A percentile compares a stretch with the other conserved stretches of the same genome.
phyloP scores from a whole-genome alignment of 2,113 vertebrate genomes.

The Odobenus rosmarus region DNA sequence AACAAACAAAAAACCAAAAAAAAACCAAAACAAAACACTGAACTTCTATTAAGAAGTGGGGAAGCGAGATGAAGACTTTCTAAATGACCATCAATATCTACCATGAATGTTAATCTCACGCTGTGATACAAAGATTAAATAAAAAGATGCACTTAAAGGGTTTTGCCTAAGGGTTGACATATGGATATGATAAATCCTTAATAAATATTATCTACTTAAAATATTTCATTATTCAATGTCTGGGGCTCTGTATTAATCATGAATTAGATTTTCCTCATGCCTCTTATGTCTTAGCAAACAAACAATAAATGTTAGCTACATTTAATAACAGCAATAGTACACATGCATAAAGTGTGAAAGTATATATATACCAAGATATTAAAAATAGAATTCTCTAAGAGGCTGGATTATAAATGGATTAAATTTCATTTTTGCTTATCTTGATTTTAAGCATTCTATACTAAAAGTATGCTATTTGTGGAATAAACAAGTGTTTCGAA shows the following conservation, averaged over 20 bases:
- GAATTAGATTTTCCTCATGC: neutral
- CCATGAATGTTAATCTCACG: neutral
- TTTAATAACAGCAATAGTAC: neutral
- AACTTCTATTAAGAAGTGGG: neutral
- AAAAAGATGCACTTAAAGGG: neutral
- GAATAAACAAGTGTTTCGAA: neutral
- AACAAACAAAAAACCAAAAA: too few relatives aligned
- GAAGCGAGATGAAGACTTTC: neutral
- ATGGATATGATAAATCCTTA: neutral
- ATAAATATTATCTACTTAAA: constrained; percentile 18
- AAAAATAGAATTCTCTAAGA: neutral
- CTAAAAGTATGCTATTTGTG: neutral
- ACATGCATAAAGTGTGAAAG: neutral
- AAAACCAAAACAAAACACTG: neutral
- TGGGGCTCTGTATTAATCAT: neutral
- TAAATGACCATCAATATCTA: neutral
- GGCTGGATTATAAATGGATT: neutral
- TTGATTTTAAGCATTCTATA: neutral
- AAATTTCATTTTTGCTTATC: constrained; percentile 33
- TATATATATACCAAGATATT: neutral
- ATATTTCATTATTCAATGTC: neutral
- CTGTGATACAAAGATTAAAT: neutral
- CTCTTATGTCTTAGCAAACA: neutral
- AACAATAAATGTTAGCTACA: neutral
- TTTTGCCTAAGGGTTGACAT: neutral